Percentiles rank a stretch among this genome's conserved stretches.
phyloP scores from a whole-genome alignment of 2,888 invertebrate species.

The Ametastegia equiseti region DNA sequence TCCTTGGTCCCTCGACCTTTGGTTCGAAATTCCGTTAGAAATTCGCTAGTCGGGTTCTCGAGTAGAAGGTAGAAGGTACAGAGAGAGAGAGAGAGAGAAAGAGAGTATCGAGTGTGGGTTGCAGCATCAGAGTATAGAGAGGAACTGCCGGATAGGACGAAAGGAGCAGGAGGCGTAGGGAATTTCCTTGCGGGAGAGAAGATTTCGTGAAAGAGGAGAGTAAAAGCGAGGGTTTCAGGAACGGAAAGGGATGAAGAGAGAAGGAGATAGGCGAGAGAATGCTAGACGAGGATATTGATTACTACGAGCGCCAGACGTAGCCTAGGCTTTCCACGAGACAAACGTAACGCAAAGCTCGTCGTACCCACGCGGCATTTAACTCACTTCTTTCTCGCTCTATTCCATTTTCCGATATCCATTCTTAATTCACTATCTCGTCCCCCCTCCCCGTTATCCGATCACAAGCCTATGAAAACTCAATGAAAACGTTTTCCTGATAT shows the following conservation, averaged over 20 bases:
- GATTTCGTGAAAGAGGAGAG: constrained; percentile 16
- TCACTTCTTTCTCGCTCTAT: background rate
- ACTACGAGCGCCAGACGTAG: constrained; percentile 50
- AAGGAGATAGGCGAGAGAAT: constrained; percentile 45
- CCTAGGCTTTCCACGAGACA: constrained; percentile 28
- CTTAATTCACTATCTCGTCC: constrained; percentile 3
- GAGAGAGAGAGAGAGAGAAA: background rate
- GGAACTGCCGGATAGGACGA: background rate
- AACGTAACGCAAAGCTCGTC: constrained; percentile 17
- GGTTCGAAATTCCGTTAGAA: constrained; percentile 14
- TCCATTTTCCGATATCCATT: background rate
- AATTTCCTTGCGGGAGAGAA: constrained; percentile 37
- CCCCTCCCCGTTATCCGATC: background rate
- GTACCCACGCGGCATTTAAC: constrained; percentile 1
- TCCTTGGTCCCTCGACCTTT: constrained; percentile 18
- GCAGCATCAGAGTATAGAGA: no score
- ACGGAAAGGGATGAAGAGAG: background rate
- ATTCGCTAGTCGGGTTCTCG: constrained; percentile 1
- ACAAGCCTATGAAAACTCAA: background rate
- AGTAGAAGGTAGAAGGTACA: background rate
- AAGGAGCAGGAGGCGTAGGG: background rate
- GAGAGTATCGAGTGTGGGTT: background rate
- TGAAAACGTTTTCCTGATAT: background rate
- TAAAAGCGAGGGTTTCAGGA: background rate
- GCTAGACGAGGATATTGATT: constrained; percentile 65